Evolutionary conservation across 2,888 invertebrate species (phyloP).

Genomic region (Chouioia cunea): DNA sequence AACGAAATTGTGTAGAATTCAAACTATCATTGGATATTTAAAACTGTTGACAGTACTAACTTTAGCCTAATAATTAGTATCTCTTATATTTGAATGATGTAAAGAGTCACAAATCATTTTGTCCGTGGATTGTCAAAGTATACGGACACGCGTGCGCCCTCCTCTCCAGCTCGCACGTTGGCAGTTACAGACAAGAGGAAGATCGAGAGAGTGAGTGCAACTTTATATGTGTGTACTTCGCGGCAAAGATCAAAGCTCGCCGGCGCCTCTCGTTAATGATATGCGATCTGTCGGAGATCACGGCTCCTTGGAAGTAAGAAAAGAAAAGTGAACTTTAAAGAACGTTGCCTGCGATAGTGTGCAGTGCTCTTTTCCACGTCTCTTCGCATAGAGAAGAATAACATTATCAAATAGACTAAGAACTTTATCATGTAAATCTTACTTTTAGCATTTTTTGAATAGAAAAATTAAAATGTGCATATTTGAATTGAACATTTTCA

Average conservation of each 20-base stretch:
- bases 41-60: no score
- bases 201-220: background rate
- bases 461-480: no score
- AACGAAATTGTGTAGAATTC: conserved; percentile 31
- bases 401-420: no score
- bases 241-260: conserved; percentile 54
- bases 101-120: conserved; percentile 56
- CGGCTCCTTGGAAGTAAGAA: conserved; percentile 28
- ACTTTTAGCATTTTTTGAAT: no score
- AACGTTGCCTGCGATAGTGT: background rate
- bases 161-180: background rate
- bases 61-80: conserved; percentile 52
- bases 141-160: background rate
- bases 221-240: conserved; percentile 16
- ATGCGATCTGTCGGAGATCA: conserved; percentile 51
- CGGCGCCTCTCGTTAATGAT: conserved; percentile 55
- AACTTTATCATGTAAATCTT: no score
- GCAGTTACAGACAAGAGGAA: background rate
- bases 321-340: conserved; percentile 10
- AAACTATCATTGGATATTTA: conserved; percentile 50
- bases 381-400: no score
- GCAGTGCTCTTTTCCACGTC: no score
- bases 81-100: conserved; percentile 50
- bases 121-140: conserved; percentile 26
- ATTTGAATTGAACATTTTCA: no score